Evolutionary conservation across 2,888 invertebrate species (phyloP).

Genomic region (Macaria notata): DNA sequence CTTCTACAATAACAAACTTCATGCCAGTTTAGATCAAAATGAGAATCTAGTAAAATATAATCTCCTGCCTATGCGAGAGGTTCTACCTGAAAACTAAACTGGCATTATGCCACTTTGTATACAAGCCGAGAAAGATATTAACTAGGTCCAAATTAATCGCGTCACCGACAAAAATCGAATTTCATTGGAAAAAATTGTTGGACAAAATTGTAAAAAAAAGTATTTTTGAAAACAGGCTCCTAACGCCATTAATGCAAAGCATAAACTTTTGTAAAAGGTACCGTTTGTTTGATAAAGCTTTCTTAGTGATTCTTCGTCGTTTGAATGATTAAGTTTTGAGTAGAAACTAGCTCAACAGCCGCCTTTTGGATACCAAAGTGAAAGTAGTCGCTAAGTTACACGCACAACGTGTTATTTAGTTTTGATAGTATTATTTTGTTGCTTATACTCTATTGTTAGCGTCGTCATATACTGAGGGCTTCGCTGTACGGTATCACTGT

Average conservation of each 20-base stretch:
- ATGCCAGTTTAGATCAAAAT: too few species aligned
- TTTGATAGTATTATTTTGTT: background rate
- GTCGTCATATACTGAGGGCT: too few species aligned
- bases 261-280: slow-evolving; percentile 26
- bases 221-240: slow-evolving; percentile 6
- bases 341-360: slow-evolving; percentile 31
- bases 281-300: background rate
- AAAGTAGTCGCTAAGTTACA: slow-evolving; percentile 54
- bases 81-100: too few species aligned
- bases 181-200: slow-evolving; percentile 34
- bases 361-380: slow-evolving; percentile 65
- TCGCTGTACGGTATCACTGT: too few species aligned
- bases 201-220: slow-evolving; percentile 20
- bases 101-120: too few species aligned
- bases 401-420: slow-evolving; percentile 43
- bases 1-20: too few species aligned
- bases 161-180: slow-evolving; percentile 29
- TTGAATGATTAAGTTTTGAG: background rate
- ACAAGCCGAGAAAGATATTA: too few species aligned
- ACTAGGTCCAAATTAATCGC: background rate
- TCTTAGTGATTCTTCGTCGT: slow-evolving; percentile 10
- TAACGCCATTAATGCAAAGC: slow-evolving; percentile 40
- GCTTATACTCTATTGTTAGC: too few species aligned
- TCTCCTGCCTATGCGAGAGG: too few species aligned
- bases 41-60: too few species aligned